These are phyloP conservation scores for Dromius quadrimaculatus DNA, from an alignment of 2,888 invertebrate genomes.

Conservation along the genomic window DNA sequence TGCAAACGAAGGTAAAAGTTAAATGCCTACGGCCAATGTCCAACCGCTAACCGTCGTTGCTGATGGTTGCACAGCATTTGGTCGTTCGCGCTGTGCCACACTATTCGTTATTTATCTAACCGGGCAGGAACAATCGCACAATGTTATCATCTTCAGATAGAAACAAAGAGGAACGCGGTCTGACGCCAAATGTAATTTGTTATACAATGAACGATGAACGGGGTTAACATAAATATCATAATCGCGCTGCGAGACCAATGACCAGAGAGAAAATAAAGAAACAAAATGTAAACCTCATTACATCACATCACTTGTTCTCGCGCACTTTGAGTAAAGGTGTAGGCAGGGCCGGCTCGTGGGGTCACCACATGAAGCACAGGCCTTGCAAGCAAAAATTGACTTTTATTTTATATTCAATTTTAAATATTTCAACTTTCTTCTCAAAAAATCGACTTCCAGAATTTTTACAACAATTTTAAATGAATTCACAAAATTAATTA, in stretches of 20 bases:
- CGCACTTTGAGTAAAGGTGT: not conserved
- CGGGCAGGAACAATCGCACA: constrained; percentile 27
- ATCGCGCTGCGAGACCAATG: constrained; percentile 39
- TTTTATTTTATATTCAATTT: too few relatives aligned
- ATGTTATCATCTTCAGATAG: constrained; percentile 1
- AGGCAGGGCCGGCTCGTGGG: not conserved
- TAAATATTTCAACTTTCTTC: too few relatives aligned
- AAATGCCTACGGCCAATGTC: constrained; percentile 58
- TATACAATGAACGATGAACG: constrained; percentile 7
- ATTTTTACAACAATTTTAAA: too few relatives aligned
- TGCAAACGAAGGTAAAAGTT: constrained; percentile 61
- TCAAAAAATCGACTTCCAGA: too few relatives aligned
- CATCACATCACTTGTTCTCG: constrained; percentile 38
- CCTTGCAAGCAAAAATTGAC: too few relatives aligned
- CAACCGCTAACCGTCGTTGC: constrained; percentile 35
- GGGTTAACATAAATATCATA: constrained; percentile 30
- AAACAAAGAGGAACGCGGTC: not conserved
- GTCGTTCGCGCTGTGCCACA: constrained; percentile 25
- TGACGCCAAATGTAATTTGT: constrained; percentile 21
- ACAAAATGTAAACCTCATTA: constrained; percentile 34
- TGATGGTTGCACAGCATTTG: constrained; percentile 47
- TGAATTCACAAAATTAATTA: too few relatives aligned
- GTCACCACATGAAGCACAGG: too few relatives aligned
- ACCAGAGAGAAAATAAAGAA: constrained; percentile 48
- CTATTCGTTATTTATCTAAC: constrained; percentile 43